Base-by-base conservation (phyloP, 2,113 vertebrate genomes). In the Tragelaphus strepsiceros region DNA sequence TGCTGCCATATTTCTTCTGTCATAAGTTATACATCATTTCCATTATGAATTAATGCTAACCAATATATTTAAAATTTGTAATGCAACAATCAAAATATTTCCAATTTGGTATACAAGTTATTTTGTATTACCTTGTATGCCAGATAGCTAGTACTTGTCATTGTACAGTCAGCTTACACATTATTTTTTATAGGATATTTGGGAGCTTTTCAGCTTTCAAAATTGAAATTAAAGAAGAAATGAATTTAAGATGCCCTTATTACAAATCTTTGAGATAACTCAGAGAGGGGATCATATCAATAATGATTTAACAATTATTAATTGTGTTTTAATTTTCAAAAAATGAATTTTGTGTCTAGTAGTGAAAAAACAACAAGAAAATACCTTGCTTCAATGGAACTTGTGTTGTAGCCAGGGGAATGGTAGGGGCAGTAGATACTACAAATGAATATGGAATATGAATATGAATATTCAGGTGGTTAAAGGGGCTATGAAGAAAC, bases 251-350 rank as follows among this genome's bases (percentile, higher is more conserved):
- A 5, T 28, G 9, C 49, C 11, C n/a, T 90, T 49, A 71, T 59
- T 53, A 39, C 2, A 56, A 80, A 82, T 35, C 30, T 21, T 12
- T 58, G 64, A 91, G 64, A 35, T 51, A 39, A 80, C 49, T 84
- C 39, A 13, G 43, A 58, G 35, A n/a, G 46, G 35, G 3, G 19
- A 58, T 54, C 6, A 28, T 28, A 62, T 21, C 59, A 30, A 21
- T 78, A 43, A 81, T 51, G 26, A 61, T 89, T 77, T 39, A 39
- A 67, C 35, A n/a, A 21, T 46, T 85, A 83, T 26, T 30, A 74
- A 24, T 24, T 62, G 28, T 64, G 9, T 91, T 85, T 77, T 94
- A 28, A 88, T 54, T 91, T 90, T 88, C 83, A 56, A 90, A 97
- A 71, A 54, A 21, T 93, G 43, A 61, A 26, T 71, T 80, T 84